These are phyloP conservation scores for Campylomormyrus tamandua DNA, from an alignment of 2,113 vertebrate genomes.

Conservation along the genomic window DNA sequence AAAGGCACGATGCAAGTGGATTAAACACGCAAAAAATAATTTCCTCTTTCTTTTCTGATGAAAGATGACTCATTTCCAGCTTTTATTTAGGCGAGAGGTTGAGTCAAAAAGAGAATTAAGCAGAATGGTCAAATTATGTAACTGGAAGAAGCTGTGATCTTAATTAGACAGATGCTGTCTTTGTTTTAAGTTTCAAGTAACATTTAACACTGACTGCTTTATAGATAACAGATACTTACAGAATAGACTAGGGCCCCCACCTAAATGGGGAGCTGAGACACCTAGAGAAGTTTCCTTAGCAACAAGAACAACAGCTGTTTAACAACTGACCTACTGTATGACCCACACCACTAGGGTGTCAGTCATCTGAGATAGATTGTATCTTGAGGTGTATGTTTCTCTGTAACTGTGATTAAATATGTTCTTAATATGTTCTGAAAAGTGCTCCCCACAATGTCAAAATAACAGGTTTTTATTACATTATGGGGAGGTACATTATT, in stretches of 20 bases:
- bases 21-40: background rate
- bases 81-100: background rate
- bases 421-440: too few species aligned
- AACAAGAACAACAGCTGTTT: conserved; percentile 30
- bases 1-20: background rate
- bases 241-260: background rate
- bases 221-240: conserved; percentile 1
- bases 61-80: background rate
- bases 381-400: background rate
- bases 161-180: background rate
- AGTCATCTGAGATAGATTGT: background rate
- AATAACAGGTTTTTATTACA: too few species aligned
- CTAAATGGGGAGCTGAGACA: conserved; percentile 26
- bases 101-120: background rate
- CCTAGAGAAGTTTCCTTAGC: conserved; percentile 34
- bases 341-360: background rate
- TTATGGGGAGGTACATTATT: too few species aligned
- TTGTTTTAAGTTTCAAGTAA: background rate
- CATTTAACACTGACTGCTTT: too few species aligned
- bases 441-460: too few species aligned
- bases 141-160: background rate
- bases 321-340: conserved; percentile 24
- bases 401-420: background rate
- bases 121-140: background rate
- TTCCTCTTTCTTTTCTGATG: background rate